A percentile compares a stretch with the other conserved stretches of the same genome.
These are phyloP conservation scores for Harpagoxenus sublaevis DNA, from an alignment of 2,888 invertebrate genomes.

Conservation along the genomic window DNA sequence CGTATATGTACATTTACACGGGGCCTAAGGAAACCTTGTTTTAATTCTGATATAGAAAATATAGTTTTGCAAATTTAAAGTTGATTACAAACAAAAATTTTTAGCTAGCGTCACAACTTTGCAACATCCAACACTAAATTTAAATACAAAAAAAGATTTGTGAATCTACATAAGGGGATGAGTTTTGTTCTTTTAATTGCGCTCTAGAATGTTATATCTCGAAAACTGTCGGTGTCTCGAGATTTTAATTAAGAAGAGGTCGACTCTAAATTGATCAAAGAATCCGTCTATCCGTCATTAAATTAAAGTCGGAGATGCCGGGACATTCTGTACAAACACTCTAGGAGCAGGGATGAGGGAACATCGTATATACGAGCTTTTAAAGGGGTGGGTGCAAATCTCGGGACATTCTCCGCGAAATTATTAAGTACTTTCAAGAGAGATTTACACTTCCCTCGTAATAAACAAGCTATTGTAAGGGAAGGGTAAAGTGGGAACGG, in stretches of 20 bases:
- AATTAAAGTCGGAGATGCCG: constrained; percentile 19
- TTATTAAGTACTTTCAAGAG: constrained; percentile 38
- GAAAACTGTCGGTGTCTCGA: constrained; percentile 4
- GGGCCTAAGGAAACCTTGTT: constrained; percentile 43
- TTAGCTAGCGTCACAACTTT: neutral
- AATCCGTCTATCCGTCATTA: constrained; percentile 28
- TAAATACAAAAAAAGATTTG: neutral
- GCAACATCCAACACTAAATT: neutral
- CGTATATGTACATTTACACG: constrained; percentile 1
- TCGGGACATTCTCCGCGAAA: constrained; percentile 19
- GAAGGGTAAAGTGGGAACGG: constrained; percentile 26
- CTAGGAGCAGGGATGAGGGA: neutral
- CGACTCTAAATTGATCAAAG: constrained; percentile 35
- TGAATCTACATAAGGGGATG: neutral
- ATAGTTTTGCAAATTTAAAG: neutral
- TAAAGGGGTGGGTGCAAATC: constrained; percentile 27
- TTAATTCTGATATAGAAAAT: neutral
- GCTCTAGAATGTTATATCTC: neutral
- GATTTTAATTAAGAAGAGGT: constrained; percentile 17
- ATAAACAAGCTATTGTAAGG: constrained; percentile 43
- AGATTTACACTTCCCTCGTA: constrained; percentile 35
- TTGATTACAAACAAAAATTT: neutral
- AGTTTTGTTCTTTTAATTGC: neutral
- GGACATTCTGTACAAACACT: constrained; percentile 24
- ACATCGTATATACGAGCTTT: constrained; percentile 20